Evolutionary conservation across 92 coral and sea anemone genomes (phyloP).

Genomic region (Palythoa heliodiscus): DNA sequence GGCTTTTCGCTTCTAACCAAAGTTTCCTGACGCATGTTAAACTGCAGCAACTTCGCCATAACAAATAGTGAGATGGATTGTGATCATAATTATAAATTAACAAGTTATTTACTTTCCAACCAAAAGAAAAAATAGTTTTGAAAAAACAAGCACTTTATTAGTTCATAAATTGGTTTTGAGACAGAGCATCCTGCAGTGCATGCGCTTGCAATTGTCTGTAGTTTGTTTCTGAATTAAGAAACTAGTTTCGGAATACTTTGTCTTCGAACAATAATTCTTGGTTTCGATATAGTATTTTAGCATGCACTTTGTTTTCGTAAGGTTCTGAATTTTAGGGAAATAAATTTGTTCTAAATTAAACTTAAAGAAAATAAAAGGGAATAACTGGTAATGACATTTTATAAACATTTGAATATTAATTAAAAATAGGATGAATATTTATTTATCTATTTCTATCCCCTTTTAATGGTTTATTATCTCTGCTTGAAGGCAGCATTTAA

Average conservation of each 20-base stretch:
- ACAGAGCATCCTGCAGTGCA: slow-evolving; percentile 22
- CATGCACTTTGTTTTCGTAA: not conserved
- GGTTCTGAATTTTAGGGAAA: slow-evolving; percentile 5
- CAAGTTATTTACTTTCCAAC: slow-evolving; percentile 19
- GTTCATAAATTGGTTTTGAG: slow-evolving; percentile 5
- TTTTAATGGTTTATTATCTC: no score
- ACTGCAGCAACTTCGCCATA: slow-evolving; percentile 19
- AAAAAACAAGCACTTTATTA: slow-evolving; percentile 19
- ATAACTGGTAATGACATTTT: slow-evolving; percentile 4
- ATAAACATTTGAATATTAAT: slow-evolving; percentile 14
- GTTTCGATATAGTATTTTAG: slow-evolving; percentile 13
- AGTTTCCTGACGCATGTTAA: slow-evolving; percentile 17
- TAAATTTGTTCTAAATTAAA: not conserved
- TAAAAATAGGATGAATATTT: not conserved
- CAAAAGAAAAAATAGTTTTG: no score
- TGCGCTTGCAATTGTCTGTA: not conserved
- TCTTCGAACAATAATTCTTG: not conserved
- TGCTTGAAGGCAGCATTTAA: no score
- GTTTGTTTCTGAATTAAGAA: slow-evolving; percentile 24
- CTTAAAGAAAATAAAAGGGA: no score
- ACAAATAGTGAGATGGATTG: slow-evolving; percentile 27
- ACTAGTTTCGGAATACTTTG: slow-evolving; percentile 8
- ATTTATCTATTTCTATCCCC: no score
- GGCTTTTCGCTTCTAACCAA: slow-evolving; percentile 13
- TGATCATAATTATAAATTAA: slow-evolving; percentile 21